Base-by-base conservation (phyloP, 1,140 invertebrate genomes). In the Coboldia fuscipes region DNA sequence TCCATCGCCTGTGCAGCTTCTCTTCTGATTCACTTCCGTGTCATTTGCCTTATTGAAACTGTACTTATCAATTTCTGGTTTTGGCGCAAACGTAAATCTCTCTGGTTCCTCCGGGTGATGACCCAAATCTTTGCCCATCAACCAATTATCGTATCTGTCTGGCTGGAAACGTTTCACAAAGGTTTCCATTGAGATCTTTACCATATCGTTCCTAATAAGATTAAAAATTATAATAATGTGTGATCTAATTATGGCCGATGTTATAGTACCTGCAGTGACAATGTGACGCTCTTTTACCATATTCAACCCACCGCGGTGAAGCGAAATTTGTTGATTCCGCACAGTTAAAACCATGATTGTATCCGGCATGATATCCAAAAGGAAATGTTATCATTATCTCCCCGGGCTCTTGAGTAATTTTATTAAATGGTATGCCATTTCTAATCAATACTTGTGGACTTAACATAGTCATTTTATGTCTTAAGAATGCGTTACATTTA, bases 361-460 rank as follows among this genome's bases (percentile, higher is more conserved):
- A 97, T 0, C 92, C 88, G 34, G 86, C 81, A 61, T 96, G 90
- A 53, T 96, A 96, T 2, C 86, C 88, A 60, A 85, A 96, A 0
- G 94, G 94, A 60, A 98, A 98, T 2, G 94, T 99, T 17, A 99
- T 94, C 77, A 99, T 98, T 41, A 99, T 90, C 60, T 99, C 92
- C 3, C 92, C 92, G 14, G 72, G 67, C 50, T 93, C 81, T 66
- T 99, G 93, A 2, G 89, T 93, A 31, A 98, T 93, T 72, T 89
- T 96, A 52, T 90, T 84, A 44, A 75, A 89, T 2, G 92, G 93
- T 40, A 99, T 94, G 1, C 83, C 83, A 57, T 96, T 89, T 46
- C 93, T 75, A 45, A 75, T 80, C 3, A 99, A 56, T 32, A 97
- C 75, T 50, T 83, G 78, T 2, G 93, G 93, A 36, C 86, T 93